phyloP scores from a whole-genome alignment of 1,140 invertebrate species.

The Plectrocnemia conspersa region DNA sequence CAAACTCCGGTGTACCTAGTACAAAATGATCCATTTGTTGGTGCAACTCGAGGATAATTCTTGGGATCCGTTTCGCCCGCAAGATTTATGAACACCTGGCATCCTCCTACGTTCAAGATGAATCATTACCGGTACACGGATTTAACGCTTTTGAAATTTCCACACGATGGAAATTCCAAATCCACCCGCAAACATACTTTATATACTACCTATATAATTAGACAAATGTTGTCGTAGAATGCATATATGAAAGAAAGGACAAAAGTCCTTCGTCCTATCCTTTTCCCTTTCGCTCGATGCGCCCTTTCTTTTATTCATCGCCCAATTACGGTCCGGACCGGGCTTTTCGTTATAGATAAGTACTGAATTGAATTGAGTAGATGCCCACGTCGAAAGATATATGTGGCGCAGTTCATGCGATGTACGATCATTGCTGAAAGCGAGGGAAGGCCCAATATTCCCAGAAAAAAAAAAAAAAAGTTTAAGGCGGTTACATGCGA shows the following conservation, averaged over 20 bases:
- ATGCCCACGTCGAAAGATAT: constrained; percentile 29
- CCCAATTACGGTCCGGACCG: constrained; percentile 34
- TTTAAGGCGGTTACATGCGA: constrained; percentile 22
- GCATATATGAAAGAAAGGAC: constrained; percentile 6
- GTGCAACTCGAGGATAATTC: constrained; percentile 30
- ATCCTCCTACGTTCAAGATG: constrained; percentile 21
- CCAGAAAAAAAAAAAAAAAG: constrained; percentile 32
- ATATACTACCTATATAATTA: neutral
- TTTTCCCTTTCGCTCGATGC: constrained; percentile 27
- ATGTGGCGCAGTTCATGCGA: constrained; percentile 19
- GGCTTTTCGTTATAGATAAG: constrained; percentile 36
- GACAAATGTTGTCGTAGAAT: neutral
- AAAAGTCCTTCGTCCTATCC: constrained; percentile 14
- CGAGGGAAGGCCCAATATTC: constrained; percentile 29
- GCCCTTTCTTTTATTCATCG: constrained; percentile 37
- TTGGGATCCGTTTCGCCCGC: constrained; percentile 21
- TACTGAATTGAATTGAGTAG: constrained; percentile 37
- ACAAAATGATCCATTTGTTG: constrained; percentile 36
- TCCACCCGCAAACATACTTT: neutral
- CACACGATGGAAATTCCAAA: neutral
- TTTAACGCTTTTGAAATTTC: constrained; percentile 1
- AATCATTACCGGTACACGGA: constrained; percentile 12
- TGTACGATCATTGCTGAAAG: constrained; percentile 27
- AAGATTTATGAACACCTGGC: constrained; percentile 34
- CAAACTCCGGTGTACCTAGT: constrained; percentile 33